phyloP scores from a whole-genome alignment of 2,888 invertebrate genomes.

The Brenthis daphne region DNA sequence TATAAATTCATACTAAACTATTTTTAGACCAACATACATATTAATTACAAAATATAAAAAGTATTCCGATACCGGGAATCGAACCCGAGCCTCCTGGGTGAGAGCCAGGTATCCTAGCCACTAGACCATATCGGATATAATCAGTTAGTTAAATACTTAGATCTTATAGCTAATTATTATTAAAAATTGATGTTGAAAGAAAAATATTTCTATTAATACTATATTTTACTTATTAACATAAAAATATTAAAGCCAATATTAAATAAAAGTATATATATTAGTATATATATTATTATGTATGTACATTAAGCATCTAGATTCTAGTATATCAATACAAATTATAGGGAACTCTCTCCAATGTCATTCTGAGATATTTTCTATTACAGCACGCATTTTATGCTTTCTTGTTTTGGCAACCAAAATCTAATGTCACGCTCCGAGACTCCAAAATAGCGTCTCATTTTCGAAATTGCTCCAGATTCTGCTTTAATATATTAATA shows the following conservation, averaged over 20 bases:
- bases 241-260: no score
- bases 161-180: no score
- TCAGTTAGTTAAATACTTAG: no score
- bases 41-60: conserved; percentile 43
- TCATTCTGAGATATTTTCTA: background rate
- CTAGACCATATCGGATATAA: conserved; percentile 82
- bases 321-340: background rate
- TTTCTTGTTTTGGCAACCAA: conserved; percentile 30
- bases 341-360: background rate
- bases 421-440: conserved; percentile 28
- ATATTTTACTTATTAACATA: background rate
- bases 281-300: no score
- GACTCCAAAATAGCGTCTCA: conserved; percentile 15
- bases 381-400: conserved; percentile 13
- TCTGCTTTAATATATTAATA: no score
- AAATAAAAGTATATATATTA: no score
- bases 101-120: conserved; percentile 87
- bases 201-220: no score
- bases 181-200: no score
- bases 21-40: no score
- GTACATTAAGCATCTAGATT: no score
- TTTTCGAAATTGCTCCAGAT: conserved; percentile 1
- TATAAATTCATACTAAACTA: background rate
- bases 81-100: conserved; percentile 88
- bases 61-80: conserved; percentile 85